phyloP scores from a whole-genome alignment of 1,140 invertebrate genomes.

The Euglossa dilemma region DNA sequence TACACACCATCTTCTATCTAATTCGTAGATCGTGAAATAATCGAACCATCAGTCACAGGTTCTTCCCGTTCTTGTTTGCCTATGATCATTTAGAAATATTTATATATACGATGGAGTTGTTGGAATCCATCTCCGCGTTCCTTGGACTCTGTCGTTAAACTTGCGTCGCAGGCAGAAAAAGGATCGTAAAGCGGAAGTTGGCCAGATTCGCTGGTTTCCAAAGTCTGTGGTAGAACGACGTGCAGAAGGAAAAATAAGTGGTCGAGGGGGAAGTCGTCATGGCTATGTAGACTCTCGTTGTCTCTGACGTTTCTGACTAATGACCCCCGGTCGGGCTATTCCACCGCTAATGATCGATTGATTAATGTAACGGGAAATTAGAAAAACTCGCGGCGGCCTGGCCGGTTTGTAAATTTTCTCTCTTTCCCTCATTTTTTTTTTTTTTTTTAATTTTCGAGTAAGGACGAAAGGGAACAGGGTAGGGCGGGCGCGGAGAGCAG shows the following conservation, averaged over 20 bases:
- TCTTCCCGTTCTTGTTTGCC: too few relatives aligned
- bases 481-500: too few relatives aligned
- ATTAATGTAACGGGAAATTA: constrained; percentile 65
- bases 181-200: neutral
- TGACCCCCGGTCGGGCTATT: constrained; percentile 37
- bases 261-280: constrained; percentile 12
- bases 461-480: too few relatives aligned
- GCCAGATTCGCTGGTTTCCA: neutral
- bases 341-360: constrained; percentile 71
- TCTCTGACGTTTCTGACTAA: constrained; percentile 67
- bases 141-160: neutral
- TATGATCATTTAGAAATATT: too few relatives aligned
- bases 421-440: too few relatives aligned
- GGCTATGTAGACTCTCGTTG: constrained; percentile 35
- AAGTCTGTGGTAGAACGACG: neutral
- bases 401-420: constrained; percentile 54
- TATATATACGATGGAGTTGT: neutral
- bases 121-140: neutral
- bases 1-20: too few relatives aligned
- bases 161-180: neutral
- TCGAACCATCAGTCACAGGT: too few relatives aligned
- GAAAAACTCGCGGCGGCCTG: constrained; percentile 33
- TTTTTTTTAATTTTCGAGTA: too few relatives aligned
- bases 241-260: constrained; percentile 43
- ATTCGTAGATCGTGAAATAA: too few relatives aligned